These are phyloP conservation scores for Ciconia nigra DNA, from an alignment of 2,797 vertebrate species.

Conservation along the genomic window DNA sequence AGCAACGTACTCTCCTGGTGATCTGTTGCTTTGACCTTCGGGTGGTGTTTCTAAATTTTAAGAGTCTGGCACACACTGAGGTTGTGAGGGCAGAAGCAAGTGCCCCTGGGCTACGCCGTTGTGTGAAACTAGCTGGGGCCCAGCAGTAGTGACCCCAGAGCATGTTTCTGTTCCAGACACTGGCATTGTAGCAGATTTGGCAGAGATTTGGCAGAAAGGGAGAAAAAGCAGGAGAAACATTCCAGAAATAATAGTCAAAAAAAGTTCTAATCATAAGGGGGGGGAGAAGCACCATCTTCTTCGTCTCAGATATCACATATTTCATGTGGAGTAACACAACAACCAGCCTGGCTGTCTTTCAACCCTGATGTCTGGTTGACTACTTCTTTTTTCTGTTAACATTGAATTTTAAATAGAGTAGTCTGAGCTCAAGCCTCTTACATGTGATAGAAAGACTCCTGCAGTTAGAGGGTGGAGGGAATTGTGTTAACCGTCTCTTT, in stretches of 20 bases:
- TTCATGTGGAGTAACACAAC: background rate
- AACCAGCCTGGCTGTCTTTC: background rate
- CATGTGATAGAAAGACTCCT: background rate
- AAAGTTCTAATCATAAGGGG: background rate
- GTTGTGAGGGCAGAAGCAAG: background rate
- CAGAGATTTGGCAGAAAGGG: background rate
- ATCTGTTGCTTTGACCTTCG: background rate
- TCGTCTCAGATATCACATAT: background rate
- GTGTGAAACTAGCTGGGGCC: background rate
- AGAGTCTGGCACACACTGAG: background rate
- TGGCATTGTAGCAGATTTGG: background rate
- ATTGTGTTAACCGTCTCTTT: background rate
- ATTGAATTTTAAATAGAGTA: background rate
- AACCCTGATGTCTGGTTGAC: background rate
- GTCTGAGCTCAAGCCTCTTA: background rate
- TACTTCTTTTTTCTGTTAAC: background rate
- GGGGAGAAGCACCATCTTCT: background rate
- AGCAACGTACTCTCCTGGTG: background rate
- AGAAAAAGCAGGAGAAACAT: background rate
- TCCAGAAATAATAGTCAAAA: background rate
- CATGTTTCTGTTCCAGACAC: background rate
- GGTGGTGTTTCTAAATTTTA: background rate
- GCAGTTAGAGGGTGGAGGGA: background rate
- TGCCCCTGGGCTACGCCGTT: fast-evolving
- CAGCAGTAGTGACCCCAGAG: background rate